Percentiles rank a stretch among this genome's conserved stretches.
Conservation (phyloP, 2,888 invertebrate species). For the Cephus rjabovi region DNA sequence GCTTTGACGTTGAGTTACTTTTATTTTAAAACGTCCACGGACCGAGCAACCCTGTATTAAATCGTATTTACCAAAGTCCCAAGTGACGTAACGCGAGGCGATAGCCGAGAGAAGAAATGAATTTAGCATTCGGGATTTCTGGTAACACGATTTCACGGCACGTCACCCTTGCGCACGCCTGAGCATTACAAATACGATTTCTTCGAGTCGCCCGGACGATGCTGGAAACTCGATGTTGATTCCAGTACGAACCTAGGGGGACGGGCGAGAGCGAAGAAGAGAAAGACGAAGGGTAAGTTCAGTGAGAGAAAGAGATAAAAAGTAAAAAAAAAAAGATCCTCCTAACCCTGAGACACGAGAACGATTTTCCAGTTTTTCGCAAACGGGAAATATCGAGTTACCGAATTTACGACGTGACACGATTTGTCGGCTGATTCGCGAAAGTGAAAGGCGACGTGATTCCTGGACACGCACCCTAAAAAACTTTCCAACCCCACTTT, state of each 20-base stretch:
- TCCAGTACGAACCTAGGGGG: neutral
- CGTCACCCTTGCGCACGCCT: conserved; percentile 46
- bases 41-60: neutral
- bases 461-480: neutral
- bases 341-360: conserved; percentile 15
- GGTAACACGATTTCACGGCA: conserved; percentile 61
- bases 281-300: neutral
- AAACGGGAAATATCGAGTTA: conserved; percentile 31
- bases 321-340: neutral
- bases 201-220: conserved; percentile 11
- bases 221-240: neutral
- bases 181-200: conserved; percentile 59
- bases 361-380: conserved; percentile 33
- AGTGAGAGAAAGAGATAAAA: neutral
- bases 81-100: conserved; percentile 38
- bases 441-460: neutral
- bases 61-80: conserved; percentile 20
- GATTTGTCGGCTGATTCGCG: conserved; percentile 14
- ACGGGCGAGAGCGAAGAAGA: neutral
- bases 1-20: neutral
- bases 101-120: conserved; percentile 43
- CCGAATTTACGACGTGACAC: conserved; percentile 26
- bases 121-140: conserved; percentile 59
- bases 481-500: neutral
- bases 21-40: neutral